A percentile compares a stretch with the other conserved stretches of the same genome.
These are phyloP conservation scores for Heliothis peltigera DNA, from an alignment of 2,888 invertebrate species.

Conservation along the genomic window DNA sequence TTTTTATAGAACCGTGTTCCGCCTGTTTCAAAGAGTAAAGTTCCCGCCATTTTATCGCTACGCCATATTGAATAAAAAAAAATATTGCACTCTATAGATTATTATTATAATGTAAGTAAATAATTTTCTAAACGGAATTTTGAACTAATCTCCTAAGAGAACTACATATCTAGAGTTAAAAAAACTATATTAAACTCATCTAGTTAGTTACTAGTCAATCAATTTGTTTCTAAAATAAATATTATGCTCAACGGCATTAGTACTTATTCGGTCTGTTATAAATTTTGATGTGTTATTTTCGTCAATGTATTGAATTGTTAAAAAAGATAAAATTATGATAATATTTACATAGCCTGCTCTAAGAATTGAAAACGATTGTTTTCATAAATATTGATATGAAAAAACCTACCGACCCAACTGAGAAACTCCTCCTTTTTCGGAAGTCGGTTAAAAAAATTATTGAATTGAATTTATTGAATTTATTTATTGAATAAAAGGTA, in stretches of 20 bases:
- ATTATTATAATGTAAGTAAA: slow-evolving; percentile 27
- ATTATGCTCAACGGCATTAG: slow-evolving; percentile 59
- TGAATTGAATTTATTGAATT: too few relatives aligned
- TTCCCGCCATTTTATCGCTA: slow-evolving; percentile 42
- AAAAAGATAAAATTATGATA: slow-evolving; percentile 42
- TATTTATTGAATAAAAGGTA: too few relatives aligned
- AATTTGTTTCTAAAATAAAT: slow-evolving; percentile 38
- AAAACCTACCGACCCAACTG: too few relatives aligned
- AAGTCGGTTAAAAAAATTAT: too few relatives aligned
- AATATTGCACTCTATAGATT: slow-evolving; percentile 25
- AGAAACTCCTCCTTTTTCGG: too few relatives aligned
- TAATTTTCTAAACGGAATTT: slow-evolving; percentile 40
- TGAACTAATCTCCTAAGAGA: slow-evolving; percentile 43
- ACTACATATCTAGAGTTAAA: slow-evolving; percentile 63
- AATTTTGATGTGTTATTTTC: slow-evolving; percentile 44
- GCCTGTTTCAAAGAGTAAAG: slow-evolving; percentile 48
- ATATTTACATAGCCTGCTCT: slow-evolving; percentile 20
- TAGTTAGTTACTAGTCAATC: slow-evolving; percentile 67
- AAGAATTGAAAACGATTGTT: slow-evolving; percentile 38
- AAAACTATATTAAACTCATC: slow-evolving; percentile 48
- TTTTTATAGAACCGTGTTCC: slow-evolving; percentile 54
- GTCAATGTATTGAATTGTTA: slow-evolving; percentile 46
- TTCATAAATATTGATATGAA: slow-evolving; percentile 13
- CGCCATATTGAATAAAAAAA: slow-evolving; percentile 44
- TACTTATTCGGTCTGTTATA: slow-evolving; percentile 55